These are phyloP conservation scores for Proteles cristata DNA, from an alignment of 2,113 vertebrate species.

Conservation along the genomic window DNA sequence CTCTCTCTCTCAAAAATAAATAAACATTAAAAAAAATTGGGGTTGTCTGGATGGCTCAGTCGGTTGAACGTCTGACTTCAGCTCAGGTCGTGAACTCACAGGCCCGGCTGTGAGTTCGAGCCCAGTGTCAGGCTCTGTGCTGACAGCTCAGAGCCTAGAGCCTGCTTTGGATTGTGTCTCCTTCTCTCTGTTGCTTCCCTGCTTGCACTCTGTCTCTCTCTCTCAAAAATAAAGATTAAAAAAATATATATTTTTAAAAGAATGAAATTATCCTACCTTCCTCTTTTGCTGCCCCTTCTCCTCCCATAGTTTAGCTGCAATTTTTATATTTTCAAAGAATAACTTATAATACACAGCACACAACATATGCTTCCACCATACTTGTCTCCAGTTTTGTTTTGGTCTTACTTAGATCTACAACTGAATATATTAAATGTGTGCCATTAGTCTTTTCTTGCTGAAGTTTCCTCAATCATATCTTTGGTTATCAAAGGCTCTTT, in stretches of 20 bases:
- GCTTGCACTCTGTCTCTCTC: too few relatives aligned
- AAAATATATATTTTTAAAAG: neutral
- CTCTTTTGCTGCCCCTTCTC: neutral
- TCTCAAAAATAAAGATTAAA: too few relatives aligned
- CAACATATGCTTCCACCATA: neutral
- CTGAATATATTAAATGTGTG: neutral
- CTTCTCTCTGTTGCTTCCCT: too few relatives aligned
- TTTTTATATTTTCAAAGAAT: neutral
- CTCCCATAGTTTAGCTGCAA: neutral
- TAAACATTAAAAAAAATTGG: too few relatives aligned
- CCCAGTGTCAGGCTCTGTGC: too few relatives aligned
- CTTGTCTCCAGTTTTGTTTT: neutral
- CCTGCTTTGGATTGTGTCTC: too few relatives aligned
- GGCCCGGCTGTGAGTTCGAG: too few relatives aligned
- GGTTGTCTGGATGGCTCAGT: too few relatives aligned
- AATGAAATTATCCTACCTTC: neutral
- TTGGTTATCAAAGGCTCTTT: neutral
- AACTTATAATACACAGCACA: neutral
- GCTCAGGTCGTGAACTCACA: too few relatives aligned
- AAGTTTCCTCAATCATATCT: neutral
- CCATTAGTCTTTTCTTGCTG: neutral
- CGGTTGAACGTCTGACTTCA: too few relatives aligned
- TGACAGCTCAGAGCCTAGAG: too few relatives aligned
- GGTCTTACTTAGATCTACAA: neutral
- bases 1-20: too few relatives aligned